These are phyloP conservation scores for Ramphastos sulfuratus DNA, from an alignment of 2,113 vertebrate species.

Conservation along the genomic window DNA sequence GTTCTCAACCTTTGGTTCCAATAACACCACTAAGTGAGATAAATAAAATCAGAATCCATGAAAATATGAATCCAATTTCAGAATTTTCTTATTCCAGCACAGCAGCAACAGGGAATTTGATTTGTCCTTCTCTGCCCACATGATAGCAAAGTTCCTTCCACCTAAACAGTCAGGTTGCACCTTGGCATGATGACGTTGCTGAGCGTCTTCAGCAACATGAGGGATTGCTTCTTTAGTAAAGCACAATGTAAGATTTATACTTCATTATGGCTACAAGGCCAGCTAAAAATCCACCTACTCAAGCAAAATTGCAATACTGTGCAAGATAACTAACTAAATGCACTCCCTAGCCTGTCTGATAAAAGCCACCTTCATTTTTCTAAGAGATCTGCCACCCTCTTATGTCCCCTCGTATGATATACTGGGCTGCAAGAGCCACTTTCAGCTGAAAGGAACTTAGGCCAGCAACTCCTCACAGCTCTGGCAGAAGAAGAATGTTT, in stretches of 20 bases:
- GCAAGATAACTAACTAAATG: constrained; percentile 16
- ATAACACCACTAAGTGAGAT: not conserved
- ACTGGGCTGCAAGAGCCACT: not conserved
- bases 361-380: not conserved
- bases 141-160: not conserved
- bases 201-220: not conserved
- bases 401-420: not conserved
- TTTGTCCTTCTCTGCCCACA: not conserved
- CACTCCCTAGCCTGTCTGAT: not conserved
- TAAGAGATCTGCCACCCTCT: not conserved
- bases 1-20: not conserved
- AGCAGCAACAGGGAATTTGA: not conserved
- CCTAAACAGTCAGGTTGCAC: not conserved
- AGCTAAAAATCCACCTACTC: constrained; percentile 6
- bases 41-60: not conserved
- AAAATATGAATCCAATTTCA: not conserved
- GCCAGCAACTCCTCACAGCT: not conserved
- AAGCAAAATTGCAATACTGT: constrained; percentile 20
- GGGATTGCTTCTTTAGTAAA: constrained; percentile 2
- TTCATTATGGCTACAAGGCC: constrained; percentile 31
- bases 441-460: not conserved
- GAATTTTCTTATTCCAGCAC: not conserved
- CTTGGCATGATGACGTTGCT: not conserved
- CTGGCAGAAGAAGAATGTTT: not conserved
- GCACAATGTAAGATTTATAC: constrained; percentile 27